Evolutionary conservation across 1,140 invertebrate genomes (phyloP).

Genomic region (Caenorhabditis brenneri): DNA sequence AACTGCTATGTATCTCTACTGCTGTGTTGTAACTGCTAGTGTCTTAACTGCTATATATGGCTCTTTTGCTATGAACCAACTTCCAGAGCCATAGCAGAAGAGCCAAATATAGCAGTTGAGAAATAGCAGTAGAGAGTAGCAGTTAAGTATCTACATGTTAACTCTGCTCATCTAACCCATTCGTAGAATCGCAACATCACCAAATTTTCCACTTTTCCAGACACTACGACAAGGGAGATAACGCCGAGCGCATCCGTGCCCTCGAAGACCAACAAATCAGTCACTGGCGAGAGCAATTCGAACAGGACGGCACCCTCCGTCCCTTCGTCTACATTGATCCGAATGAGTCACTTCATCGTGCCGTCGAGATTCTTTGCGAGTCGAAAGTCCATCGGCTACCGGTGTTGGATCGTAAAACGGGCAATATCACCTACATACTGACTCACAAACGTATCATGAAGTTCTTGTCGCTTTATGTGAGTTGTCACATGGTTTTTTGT

Average conservation of each 20-base stretch:
- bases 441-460: slow-evolving; percentile 97
- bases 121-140: no score
- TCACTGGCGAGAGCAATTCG: slow-evolving; percentile 80
- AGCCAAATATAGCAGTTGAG: no score
- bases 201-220: slow-evolving; percentile 38
- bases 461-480: slow-evolving; percentile 97
- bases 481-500: slow-evolving; percentile 73
- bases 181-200: no score
- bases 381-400: slow-evolving; percentile 88
- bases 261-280: slow-evolving; percentile 95
- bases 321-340: slow-evolving; percentile 69
- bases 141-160: no score
- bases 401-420: slow-evolving; percentile 90
- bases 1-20: no score
- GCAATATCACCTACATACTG: slow-evolving; percentile 96
- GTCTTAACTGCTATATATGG: no score
- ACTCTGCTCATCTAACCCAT: no score
- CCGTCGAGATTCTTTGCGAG: slow-evolving; percentile 69
- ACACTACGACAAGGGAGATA: slow-evolving; percentile 65
- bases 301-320: slow-evolving; percentile 59
- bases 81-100: no score
- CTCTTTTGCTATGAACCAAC: no score
- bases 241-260: slow-evolving; percentile 74
- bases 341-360: slow-evolving; percentile 64
- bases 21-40: no score